These are phyloP conservation scores for Archips xylosteana DNA, from an alignment of 2,888 invertebrate species.

Conservation along the genomic window DNA sequence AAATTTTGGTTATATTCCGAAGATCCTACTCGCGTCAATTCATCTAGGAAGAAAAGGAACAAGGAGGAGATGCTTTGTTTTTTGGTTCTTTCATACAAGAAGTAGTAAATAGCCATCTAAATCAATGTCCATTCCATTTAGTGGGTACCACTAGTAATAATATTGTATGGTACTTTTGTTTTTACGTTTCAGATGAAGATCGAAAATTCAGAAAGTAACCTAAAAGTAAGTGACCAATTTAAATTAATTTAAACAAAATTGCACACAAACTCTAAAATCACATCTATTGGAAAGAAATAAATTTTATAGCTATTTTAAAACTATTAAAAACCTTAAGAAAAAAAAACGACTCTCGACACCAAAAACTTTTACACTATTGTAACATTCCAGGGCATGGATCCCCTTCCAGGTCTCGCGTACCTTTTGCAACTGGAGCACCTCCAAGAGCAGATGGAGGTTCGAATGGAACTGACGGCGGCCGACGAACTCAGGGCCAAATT, in stretches of 20 bases:
- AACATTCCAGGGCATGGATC: conserved; percentile 20
- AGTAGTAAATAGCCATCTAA: too few species aligned
- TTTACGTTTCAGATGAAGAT: conserved; percentile 5
- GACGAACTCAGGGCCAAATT: conserved; percentile 76
- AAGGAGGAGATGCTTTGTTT: too few species aligned
- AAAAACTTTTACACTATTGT: not conserved
- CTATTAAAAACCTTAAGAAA: too few species aligned
- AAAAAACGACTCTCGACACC: too few species aligned
- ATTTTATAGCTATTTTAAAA: too few species aligned
- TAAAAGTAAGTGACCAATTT: not conserved
- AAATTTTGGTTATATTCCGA: too few species aligned
- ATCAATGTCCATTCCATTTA: not conserved
- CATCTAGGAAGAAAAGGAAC: too few species aligned
- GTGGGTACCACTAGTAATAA: too few species aligned
- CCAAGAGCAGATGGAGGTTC: conserved; percentile 67
- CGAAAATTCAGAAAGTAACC: not conserved
- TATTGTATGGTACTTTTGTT: too few species aligned
- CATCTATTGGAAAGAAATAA: too few species aligned
- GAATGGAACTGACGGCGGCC: conserved; percentile 75
- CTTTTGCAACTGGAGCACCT: conserved; percentile 67
- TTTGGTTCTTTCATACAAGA: too few species aligned
- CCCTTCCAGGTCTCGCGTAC: conserved; percentile 57
- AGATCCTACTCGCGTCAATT: too few species aligned
- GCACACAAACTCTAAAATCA: not conserved
- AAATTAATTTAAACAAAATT: not conserved